Base-by-base conservation (phyloP, 2,113 vertebrate species). In the Arvicanthis niloticus region DNA sequence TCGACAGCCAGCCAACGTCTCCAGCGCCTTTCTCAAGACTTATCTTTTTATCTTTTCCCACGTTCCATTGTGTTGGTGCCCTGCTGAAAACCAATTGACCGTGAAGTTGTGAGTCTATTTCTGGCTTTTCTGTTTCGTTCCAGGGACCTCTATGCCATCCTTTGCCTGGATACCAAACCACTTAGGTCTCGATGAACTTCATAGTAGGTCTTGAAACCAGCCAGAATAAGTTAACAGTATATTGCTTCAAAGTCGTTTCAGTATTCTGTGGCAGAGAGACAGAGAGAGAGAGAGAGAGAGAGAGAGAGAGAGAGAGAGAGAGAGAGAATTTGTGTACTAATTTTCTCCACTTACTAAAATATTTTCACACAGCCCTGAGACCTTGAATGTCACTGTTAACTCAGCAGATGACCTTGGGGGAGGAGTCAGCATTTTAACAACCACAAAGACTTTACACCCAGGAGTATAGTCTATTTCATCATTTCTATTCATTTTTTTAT, bases 311-410 rank as follows among this genome's bases (percentile, higher is more conserved):
- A 34, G 7, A 6, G 6, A 70, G 3, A 22, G 17, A 24, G 7
- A n/a, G 31, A 31, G 31, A 70, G 31, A 37, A 37, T 26, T 76
- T 76, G 40, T 62, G 8, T 45, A 10, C n/a, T 42, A 29, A 12
- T 29, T 84, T 84, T 84, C 34, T 34, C 3, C 6, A 29, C 11
- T 65, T 85, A 45, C 40, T 85, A n/a, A 53, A 53, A 70, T 34
- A 92, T 95, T 92, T 22, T 42, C 22, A 42, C 58, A 87, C 65
- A 93, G 31, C 8, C 34, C 89, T 82, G 76, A 88, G 24, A 86
- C 56, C 86, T 94, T 84, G 53, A 56, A 68, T 34, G 29, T 22
- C 16, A 22, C 26, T 62, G 7, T 67, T 94, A 72, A 91, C 65
- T 8, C 45, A 60, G 37, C 21, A 60, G 12, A 48, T 89, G 19